A percentile compares a stretch with the other conserved stretches of the same genome.
Conservation (phyloP, 1,140 invertebrate species). For the Steinernema khuongi region DNA sequence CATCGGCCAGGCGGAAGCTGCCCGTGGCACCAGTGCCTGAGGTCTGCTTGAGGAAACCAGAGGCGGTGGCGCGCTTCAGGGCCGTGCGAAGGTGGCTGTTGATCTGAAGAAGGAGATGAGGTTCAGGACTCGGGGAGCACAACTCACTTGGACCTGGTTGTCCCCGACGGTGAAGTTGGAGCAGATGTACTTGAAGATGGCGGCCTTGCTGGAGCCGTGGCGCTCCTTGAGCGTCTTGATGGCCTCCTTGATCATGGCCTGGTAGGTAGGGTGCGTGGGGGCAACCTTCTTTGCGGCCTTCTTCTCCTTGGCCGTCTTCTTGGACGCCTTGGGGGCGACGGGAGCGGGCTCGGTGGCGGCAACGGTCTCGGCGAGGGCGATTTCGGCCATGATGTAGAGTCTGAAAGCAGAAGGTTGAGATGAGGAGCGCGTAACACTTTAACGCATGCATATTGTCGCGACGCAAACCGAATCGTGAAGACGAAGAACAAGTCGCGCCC, state of each 20-base stretch:
- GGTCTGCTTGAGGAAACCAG: conserved; percentile 53
- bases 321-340: not conserved
- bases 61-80: conserved; percentile 51
- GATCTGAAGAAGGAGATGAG: conserved; percentile 35
- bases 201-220: conserved; percentile 55
- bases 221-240: conserved; percentile 36
- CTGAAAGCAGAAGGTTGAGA: not conserved
- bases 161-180: conserved; percentile 58
- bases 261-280: conserved; percentile 36
- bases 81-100: conserved; percentile 55
- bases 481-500: not conserved
- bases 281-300: conserved; percentile 18
- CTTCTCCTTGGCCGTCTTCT: conserved; percentile 15
- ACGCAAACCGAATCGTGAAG: not conserved
- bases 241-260: conserved; percentile 35
- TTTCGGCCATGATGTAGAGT: not conserved
- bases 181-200: conserved; percentile 59
- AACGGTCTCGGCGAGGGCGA: not conserved
- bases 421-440: not conserved
- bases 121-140: not conserved
- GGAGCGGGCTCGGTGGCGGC: not conserved
- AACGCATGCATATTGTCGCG: not conserved
- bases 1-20: conserved; percentile 57
- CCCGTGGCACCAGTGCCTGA: conserved; percentile 59
- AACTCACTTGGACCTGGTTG: conserved; percentile 34